Percentiles rank a stretch among this genome's conserved stretches.
phyloP scores from a whole-genome alignment of 2,797 vertebrate species.

The Aeoliscus strigatus region DNA sequence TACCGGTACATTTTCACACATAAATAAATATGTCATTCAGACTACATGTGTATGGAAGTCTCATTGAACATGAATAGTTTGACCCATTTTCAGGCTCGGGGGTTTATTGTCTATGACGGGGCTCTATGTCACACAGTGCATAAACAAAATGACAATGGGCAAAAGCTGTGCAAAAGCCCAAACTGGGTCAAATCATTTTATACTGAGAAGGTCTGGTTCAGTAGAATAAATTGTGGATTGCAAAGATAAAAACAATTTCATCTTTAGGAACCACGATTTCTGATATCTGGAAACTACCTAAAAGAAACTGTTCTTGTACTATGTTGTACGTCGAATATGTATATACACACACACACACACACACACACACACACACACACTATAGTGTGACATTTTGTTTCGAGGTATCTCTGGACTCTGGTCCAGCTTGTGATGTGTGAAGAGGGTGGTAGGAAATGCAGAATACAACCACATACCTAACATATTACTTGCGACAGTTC shows the following conservation, averaged over 20 bases:
- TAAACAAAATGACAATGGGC: constrained; percentile 25
- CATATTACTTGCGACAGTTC: no score
- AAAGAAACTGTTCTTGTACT: no score
- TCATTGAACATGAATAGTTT: constrained; percentile 25
- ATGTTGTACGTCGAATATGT: no score
- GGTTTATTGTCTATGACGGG: constrained; percentile 28
- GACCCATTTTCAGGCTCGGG: constrained; percentile 20
- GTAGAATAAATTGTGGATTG: constrained; percentile 2
- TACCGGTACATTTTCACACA: no score
- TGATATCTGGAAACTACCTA: background rate
- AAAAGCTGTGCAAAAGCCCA: constrained; percentile 5
- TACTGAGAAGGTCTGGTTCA: constrained; percentile 16
- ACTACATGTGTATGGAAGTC: background rate
- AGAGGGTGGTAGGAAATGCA: no score
- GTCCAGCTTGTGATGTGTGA: no score
- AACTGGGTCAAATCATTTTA: constrained; percentile 33
- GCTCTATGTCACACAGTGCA: constrained; percentile 33
- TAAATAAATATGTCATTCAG: no score
- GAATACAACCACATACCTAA: no score
- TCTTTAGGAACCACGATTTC: background rate
- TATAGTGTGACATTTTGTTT: no score
- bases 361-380: no score
- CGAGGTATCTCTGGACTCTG: no score
- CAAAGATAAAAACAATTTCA: constrained; percentile 11
- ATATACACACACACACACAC: no score